Base-by-base conservation (phyloP, 2,797 vertebrate species). In the Falco concolor region DNA sequence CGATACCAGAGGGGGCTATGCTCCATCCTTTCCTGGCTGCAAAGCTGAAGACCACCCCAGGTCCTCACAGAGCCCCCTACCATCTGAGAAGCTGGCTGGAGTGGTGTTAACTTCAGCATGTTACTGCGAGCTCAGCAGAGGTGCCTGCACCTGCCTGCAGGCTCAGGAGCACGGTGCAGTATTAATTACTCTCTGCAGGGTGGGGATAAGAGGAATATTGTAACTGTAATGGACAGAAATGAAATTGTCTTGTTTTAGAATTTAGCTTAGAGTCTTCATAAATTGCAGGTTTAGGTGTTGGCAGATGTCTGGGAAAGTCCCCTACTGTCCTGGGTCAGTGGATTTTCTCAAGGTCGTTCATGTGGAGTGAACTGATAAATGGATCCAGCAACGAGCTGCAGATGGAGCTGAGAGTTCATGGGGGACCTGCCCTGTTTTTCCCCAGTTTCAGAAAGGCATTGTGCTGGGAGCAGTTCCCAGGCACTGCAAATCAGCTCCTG, bases 231-330 rank as follows among this genome's bases (percentile, higher is more conserved):
- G 83, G 95, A 23, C 64, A 84, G 91, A 94, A 93, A 69, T 91
- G 76, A 94, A 90, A 91, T 81, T 4, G 44, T 94, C 94, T 90
- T 89, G 49, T n/a, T 85, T 50, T 32, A 78, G 59, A 96, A 93
- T 85, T 92, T 83, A 69, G 87, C 91, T 91, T 20, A 5, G 32
- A 91, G 69, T 59, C 65, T 79, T 61, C 85, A 45, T 81, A 96
- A 94, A 93, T 94, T 88, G 85, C 95, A 88, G 94, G 89, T 91
- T 92, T 88, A 84, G 94, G 87, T 90, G 91, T 50, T 90, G 87
- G 85, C 94, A 96, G 94, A 93, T 95, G 93, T 92, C 85, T 96
- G 94, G 94, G 92, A 95, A 95, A 84, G 94, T 87, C 83, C 94
- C 87, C 83, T 73, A 40, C 94, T 13, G 78, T 95, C 95, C 94